Evolutionary conservation across 2,888 invertebrate genomes (phyloP), one percentile per base, ranked within the genome.

Genomic region (Hesperia comma): DNA sequence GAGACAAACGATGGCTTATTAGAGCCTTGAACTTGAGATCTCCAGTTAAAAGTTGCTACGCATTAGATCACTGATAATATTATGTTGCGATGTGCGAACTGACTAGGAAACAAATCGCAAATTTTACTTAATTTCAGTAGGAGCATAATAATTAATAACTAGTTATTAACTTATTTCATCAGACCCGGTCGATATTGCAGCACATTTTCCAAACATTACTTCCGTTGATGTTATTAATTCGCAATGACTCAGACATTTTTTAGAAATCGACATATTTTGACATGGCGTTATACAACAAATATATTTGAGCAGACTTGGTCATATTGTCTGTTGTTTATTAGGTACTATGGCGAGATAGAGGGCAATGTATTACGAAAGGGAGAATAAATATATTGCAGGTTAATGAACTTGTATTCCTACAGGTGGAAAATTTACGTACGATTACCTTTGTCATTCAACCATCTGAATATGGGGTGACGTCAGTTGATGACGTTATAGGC

Each of bases 131-230:
- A 7, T 10, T 37, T 37, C 8, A 37, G 37, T 8, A 37, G 0
- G 7, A 37, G 7, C 37, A 37, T 17, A 56, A 56, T 40, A 56
- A 37, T 19, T 17, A 56, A 56, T 40, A 56, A 37, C 40, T 10
- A 17, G 4, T 40, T 10, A 57, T 57, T 58, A 58, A 15, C 14
- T 32, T 14, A 26, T 26, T 26, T 4, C 26, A 26, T 26, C 26
- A 26, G 26, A 46, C 32, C 12, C 32, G 43, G 1, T 10, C 46
- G 21, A 58, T 58, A 58, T 46, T 58, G 58, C 8, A 26, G 58
- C 8, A 26, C 46, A 56, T 58, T 58, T 58, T 46, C 61, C 51
- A 37, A 61, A 17, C 49, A 37, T 49, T 49, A 51, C 61, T 61
- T 37, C 37, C 37, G 49, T 32, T 53, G 19, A 53, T 53, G 53